A percentile compares a stretch with the other conserved stretches of the same genome.
Evolutionary conservation across 2,888 invertebrate species (phyloP).

Genomic region (Vanessa cardui): DNA sequence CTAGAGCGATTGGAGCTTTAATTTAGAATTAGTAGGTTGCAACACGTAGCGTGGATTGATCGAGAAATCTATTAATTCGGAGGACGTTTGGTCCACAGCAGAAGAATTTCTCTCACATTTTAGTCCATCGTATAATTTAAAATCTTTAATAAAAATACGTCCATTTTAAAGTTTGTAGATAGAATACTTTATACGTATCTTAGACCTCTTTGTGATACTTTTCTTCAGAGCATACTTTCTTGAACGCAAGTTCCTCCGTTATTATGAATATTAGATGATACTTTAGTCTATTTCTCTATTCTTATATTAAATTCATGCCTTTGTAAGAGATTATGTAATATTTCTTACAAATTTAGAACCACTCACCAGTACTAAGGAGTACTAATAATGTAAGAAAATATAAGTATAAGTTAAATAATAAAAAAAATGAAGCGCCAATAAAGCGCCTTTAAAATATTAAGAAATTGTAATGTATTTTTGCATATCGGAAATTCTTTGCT

Average conservation of each 20-base stretch:
- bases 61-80: slow-evolving; percentile 37
- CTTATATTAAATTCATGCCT: slow-evolving; percentile 9
- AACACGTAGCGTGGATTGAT: slow-evolving; percentile 40
- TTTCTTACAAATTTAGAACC: not conserved
- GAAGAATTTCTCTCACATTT: slow-evolving; percentile 15
- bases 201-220: not conserved
- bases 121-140: not conserved
- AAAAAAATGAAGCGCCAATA: too few relatives aligned
- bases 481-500: too few relatives aligned
- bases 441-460: too few relatives aligned
- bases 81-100: slow-evolving; percentile 34
- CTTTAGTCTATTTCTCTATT: slow-evolving; percentile 11
- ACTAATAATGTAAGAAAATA: too few relatives aligned
- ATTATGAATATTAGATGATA: slow-evolving; percentile 8
- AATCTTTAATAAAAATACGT: not conserved
- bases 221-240: slow-evolving; percentile 5
- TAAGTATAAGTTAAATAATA: too few relatives aligned
- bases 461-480: too few relatives aligned
- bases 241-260: slow-evolving; percentile 7
- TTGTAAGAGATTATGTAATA: not conserved
- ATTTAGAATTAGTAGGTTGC: slow-evolving; percentile 48
- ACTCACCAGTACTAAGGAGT: not conserved
- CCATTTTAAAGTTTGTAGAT: not conserved
- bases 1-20: slow-evolving; percentile 42
- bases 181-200: too few relatives aligned